Base-by-base conservation (phyloP, 2,888 invertebrate genomes). In the Lobophora halterata region DNA sequence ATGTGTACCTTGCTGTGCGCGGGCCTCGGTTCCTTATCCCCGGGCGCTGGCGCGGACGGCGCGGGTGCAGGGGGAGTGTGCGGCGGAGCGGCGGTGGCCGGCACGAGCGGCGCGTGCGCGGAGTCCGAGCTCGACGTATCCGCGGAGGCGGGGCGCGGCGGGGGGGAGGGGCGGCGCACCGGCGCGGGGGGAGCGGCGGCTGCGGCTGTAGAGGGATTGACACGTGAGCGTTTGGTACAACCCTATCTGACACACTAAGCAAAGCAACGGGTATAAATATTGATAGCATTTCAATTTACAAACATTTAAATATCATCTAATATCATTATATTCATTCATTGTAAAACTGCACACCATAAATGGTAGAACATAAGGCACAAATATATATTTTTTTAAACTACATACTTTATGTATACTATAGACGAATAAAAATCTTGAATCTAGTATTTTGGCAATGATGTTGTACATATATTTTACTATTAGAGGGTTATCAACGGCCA, bases 121-220 rank as follows among this genome's bases (percentile, higher is more conserved):
- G 85, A 79, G 75, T 86, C 83, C 43, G 89, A 87, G 40, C 89
- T 86, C 21, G 89, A 89, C 9, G 90, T 89, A 67, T 90, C 90
- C 18, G 88, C 88, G 23, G 89, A 90, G 33, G 88, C 80, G 36
- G 80, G 86, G 43, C 85, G 71, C 41, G 83, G 79, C 48, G 80
- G 88, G 20, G 79, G 88, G 41, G 79, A 81, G n/a, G 76, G 55
- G 1, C 75, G 68, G 0, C 79, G 77, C 11, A 46, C 44, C 2
- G 55, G 32, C 4, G 66, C 46, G 1, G 58, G 49, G 1, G 65
- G 52, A 7, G 58, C 56, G 3, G 68, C 56, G 14, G 45, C 49
- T 46, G 42, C 24, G 11, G 17, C 17, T 17, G 10, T 6, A 7
- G 7, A 5, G 19, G 9, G 2, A 43, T 5, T 2, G 9, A 1